Evolutionary conservation across 1,140 invertebrate genomes (phyloP).

Genomic region (Hyposmocoma kahamanoa): DNA sequence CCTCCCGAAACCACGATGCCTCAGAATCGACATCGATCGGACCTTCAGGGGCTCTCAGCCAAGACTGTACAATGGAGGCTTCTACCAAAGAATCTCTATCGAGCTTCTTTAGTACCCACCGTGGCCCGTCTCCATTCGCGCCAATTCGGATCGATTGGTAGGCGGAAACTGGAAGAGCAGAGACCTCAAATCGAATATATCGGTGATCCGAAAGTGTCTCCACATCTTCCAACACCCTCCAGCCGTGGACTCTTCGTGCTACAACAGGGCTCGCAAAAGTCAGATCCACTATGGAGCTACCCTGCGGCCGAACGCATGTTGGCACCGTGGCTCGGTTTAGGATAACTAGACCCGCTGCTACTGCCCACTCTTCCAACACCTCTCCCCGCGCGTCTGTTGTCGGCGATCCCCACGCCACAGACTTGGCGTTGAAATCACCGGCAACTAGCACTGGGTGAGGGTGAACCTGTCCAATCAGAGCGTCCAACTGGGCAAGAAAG

Average conservation of each 20-base stretch:
- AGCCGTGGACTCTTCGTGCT: no score
- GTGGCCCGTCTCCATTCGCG: neutral
- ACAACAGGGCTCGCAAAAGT: no score
- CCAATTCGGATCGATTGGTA: no score
- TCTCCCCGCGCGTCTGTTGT: constrained; percentile 8
- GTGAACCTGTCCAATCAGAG: constrained; percentile 3
- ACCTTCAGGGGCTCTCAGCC: neutral
- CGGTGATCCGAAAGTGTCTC: no score
- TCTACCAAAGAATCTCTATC: constrained; percentile 2
- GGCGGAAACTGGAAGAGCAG: neutral
- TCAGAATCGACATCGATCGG: constrained; percentile 72
- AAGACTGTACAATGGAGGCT: constrained; percentile 6
- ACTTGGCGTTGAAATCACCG: constrained; percentile 23
- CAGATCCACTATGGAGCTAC: no score
- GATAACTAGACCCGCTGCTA: neutral
- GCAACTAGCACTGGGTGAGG: constrained; percentile 12
- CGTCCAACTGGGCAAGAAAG: constrained; percentile 3
- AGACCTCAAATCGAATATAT: constrained; percentile 41
- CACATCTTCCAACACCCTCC: no score
- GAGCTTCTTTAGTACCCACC: constrained; percentile 10
- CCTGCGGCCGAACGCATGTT: no score
- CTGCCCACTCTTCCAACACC: constrained; percentile 13
- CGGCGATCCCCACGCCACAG: constrained; percentile 13
- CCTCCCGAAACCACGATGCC: no score
- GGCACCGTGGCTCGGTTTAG: no score